phyloP scores from a whole-genome alignment of 2,113 vertebrate species.

The Sinocyclocheilus maitianheensis region DNA sequence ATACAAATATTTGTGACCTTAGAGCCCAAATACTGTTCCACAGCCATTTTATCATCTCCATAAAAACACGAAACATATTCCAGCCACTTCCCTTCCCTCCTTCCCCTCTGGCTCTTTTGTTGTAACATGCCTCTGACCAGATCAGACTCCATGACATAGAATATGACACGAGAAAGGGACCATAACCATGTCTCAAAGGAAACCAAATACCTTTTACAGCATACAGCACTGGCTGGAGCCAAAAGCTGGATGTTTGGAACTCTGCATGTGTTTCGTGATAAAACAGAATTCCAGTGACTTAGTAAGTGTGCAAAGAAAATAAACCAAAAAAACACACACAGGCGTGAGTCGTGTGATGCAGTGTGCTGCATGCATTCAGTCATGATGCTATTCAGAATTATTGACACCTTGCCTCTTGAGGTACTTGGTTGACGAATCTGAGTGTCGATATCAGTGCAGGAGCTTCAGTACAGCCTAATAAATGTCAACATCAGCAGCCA shows the following conservation, averaged over 20 bases:
- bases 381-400: constrained; percentile 50
- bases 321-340: neutral
- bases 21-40: constrained; percentile 5
- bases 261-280: neutral
- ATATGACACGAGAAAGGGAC: neutral
- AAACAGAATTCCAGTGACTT: constrained; percentile 20
- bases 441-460: constrained; percentile 57
- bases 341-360: neutral
- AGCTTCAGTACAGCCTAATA: constrained; percentile 53
- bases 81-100: constrained; percentile 3
- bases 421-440: constrained; percentile 44
- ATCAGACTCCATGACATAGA: constrained; percentile 32
- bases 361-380: constrained; percentile 24
- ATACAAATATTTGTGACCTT: constrained; percentile 8
- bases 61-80: neutral
- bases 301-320: neutral
- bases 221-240: neutral
- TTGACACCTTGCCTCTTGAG: constrained; percentile 47
- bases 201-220: neutral
- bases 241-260: constrained; percentile 22
- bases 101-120: constrained; percentile 15
- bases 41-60: constrained; percentile 9
- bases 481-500: constrained; percentile 56
- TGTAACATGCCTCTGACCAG: constrained; percentile 28
- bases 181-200: constrained; percentile 10